Evolutionary conservation across 2,113 vertebrate genomes (phyloP).

Genomic region (Paratilapia polleni): DNA sequence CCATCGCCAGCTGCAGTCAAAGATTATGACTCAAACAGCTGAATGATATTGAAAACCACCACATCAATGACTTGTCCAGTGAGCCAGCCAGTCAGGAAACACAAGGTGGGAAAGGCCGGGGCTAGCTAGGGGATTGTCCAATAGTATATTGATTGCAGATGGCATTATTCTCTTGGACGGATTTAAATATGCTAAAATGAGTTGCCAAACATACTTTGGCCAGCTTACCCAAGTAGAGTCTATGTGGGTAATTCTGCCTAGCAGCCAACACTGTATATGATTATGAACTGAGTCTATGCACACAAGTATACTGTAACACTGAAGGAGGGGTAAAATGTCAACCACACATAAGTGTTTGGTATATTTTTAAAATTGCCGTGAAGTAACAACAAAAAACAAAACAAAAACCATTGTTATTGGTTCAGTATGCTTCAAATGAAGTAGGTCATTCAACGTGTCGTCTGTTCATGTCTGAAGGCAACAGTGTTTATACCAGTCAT

Average conservation of each 20-base stretch:
- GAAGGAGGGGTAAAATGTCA: background rate
- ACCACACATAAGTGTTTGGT: background rate
- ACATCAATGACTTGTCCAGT: background rate
- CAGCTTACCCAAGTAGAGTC: background rate
- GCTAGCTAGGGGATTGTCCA: background rate
- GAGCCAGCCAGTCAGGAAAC: background rate
- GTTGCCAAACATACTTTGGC: background rate
- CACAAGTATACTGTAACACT: background rate
- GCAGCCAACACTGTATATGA: background rate
- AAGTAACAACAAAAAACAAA: background rate
- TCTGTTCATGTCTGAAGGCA: constrained; percentile 12
- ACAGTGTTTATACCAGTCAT: constrained; percentile 14
- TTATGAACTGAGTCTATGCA: background rate
- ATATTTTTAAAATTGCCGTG: background rate
- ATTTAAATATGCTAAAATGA: background rate
- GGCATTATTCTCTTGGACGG: background rate
- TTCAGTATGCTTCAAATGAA: constrained; percentile 7
- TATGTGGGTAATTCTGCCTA: background rate
- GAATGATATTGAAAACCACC: background rate
- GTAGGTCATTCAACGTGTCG: background rate
- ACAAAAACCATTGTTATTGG: background rate
- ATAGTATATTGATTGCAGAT: background rate
- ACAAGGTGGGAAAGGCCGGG: background rate
- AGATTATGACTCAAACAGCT: background rate
- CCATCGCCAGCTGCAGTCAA: background rate